Evolutionary conservation across 2,797 vertebrate genomes (phyloP), one percentile per base, ranked within the genome.

Genomic region (Fistularia commersonii): DNA sequence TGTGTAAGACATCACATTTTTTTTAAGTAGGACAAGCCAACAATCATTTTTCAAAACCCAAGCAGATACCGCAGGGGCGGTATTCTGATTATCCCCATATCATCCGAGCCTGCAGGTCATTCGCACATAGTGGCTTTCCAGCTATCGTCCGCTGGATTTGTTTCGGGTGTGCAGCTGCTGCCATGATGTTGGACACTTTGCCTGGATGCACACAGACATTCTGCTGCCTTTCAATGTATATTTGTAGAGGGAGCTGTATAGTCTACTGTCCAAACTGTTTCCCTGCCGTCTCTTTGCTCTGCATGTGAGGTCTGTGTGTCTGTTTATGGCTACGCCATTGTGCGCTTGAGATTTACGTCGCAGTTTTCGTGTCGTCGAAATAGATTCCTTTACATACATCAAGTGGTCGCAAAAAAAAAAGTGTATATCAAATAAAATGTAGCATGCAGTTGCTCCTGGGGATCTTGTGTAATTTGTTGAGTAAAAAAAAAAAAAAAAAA

Each of bases 231-330:
- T 57, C 34, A 32, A 71, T 72, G 76, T 80, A 66, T 80, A 79
- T 81, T 79, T 81, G 45, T 51, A 54, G 61, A 81, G 45, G 2
- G 51, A 61, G 61, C 56, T 65, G 71, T 78, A 8, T 77, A 78
- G 72, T 80, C 71, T 79, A 54, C 62, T 31, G 51, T 66, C 51
- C 54, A 64, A 54, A 56, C 42, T 37, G 65, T 60, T 45, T 61
- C 56, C 40, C 47, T 50, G 2, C 32, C n/a, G 59, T 54, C 41
- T 41, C 14, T 44, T 14, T 41, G 45, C 8, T 5, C 61, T 57
- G 45, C 60, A 41, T 74, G 59, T 69, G 74, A 61, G 62, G 63
- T 74, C 63, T 31, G 11, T 39, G 15, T 6, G 8, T 23, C 23
- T 23, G 23, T 54, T 48, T 42, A 42, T 43, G 46, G 34, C 5